Evolutionary conservation across 2,888 invertebrate species (phyloP).

Genomic region (Scaptomyza polygonia): DNA sequence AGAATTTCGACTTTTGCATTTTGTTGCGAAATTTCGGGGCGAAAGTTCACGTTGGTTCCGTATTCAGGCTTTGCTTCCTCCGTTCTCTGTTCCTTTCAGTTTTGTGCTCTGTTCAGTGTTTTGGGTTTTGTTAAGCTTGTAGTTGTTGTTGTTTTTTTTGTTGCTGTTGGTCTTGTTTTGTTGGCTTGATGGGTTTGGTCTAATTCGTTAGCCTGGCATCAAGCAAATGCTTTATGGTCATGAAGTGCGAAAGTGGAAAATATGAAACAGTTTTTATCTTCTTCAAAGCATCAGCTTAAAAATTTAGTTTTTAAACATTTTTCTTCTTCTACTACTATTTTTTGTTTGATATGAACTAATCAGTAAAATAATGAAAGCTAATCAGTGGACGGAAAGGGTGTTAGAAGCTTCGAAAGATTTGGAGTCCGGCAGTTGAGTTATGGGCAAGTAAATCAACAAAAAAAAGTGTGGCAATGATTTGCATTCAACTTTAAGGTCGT

Average conservation of each 20-base stretch:
- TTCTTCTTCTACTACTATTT: neutral
- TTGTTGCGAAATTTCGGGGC: conserved; percentile 75
- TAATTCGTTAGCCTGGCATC: conserved; percentile 70
- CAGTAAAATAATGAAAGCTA: neutral
- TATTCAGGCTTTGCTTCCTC: conserved; percentile 14
- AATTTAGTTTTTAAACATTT: conserved; percentile 23
- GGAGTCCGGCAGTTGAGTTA: neutral
- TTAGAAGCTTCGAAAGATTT: neutral
- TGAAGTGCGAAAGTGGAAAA: conserved; percentile 80
- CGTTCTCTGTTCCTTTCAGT: conserved; percentile 14
- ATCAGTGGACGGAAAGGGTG: neutral
- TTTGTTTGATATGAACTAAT: neutral
- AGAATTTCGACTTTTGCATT: conserved; percentile 78
- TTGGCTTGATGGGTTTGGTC: conserved; percentile 52
- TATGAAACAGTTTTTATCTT: conserved; percentile 65
- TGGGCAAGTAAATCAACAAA: neutral
- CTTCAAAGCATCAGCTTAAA: conserved; percentile 34
- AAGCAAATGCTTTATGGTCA: conserved; percentile 76
- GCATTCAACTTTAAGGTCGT: neutral
- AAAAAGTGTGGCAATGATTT: neutral
- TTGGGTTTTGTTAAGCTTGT: neutral
- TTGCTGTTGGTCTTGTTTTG: conserved; percentile 37
- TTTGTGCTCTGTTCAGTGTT: neutral
- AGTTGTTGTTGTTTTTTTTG: neutral
- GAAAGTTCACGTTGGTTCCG: conserved; percentile 75